Evolutionary conservation across 2,888 invertebrate genomes (phyloP).

Genomic region (Tiliacea citrago): DNA sequence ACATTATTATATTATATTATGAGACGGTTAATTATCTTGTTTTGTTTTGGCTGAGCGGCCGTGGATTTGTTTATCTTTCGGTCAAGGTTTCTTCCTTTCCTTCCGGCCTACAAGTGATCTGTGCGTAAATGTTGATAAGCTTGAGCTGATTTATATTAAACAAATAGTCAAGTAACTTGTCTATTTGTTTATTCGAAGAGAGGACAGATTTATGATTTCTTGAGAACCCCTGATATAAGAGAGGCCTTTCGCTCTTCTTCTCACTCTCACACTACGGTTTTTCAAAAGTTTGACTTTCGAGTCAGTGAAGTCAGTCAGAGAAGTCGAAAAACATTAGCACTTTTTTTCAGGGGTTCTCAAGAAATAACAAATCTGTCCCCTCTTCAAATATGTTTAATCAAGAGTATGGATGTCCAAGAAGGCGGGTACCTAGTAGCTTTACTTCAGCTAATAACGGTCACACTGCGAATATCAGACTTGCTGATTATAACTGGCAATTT

Average conservation of each 20-base stretch:
- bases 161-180: neutral
- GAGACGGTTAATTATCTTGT: slow-evolving; percentile 56
- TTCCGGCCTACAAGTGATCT: slow-evolving; percentile 43
- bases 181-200: neutral
- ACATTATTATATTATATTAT: slow-evolving; percentile 29
- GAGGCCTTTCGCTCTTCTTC: neutral
- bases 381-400: neutral
- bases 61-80: slow-evolving; percentile 45
- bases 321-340: too few relatives aligned
- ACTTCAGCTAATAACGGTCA: neutral
- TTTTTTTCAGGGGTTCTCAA: neutral
- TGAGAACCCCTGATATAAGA: neutral
- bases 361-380: neutral
- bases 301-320: too few relatives aligned
- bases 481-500: neutral
- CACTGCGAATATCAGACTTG: neutral
- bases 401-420: neutral
- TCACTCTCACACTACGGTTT: too few relatives aligned
- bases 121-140: slow-evolving; percentile 29
- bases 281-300: too few relatives aligned
- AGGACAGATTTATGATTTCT: neutral
- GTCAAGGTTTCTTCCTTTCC: slow-evolving; percentile 55
- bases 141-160: slow-evolving; percentile 20
- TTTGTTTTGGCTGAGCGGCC: slow-evolving; percentile 49
- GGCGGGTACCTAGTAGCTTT: neutral